Evolutionary conservation across 2,888 invertebrate species (phyloP).

Genomic region (Stegana nigrithorax): DNA sequence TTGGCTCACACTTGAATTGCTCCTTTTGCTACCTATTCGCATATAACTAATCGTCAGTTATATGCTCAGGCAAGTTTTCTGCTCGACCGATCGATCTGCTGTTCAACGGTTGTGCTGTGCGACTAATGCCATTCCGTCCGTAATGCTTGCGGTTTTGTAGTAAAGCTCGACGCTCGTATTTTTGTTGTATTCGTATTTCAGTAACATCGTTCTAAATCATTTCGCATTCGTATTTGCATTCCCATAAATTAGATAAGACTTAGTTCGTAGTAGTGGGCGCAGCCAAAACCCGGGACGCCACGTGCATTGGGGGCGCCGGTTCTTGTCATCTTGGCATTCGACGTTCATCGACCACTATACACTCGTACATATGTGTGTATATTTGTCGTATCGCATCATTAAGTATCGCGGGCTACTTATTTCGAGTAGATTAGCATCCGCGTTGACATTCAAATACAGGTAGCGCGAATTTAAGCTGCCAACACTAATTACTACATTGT

Average conservation of each 20-base stretch:
- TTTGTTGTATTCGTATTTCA: constrained; percentile 41
- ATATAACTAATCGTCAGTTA: no score
- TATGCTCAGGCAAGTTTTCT: no score
- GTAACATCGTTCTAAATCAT: constrained; percentile 44
- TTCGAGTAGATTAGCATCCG: background rate
- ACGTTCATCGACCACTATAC: background rate
- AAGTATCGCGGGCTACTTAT: background rate
- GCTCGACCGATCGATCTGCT: constrained; percentile 21
- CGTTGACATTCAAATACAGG: constrained; percentile 14
- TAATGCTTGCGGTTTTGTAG: constrained; percentile 45
- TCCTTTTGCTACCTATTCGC: no score
- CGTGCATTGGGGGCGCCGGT: constrained; percentile 36
- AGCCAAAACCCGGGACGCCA: constrained; percentile 21
- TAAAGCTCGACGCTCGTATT: constrained; percentile 21
- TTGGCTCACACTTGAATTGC: no score
- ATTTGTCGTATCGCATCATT: background rate
- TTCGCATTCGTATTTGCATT: constrained; percentile 43
- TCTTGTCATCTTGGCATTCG: background rate
- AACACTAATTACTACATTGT: no score
- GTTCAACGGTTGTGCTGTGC: constrained; percentile 39
- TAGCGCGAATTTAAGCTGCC: no score
- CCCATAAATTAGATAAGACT: constrained; percentile 11
- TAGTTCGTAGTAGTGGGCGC: background rate
- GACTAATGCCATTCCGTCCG: background rate
- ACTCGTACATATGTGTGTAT: background rate